Conservation (phyloP, 2,113 vertebrate species). For the Vireo altiloquus region DNA sequence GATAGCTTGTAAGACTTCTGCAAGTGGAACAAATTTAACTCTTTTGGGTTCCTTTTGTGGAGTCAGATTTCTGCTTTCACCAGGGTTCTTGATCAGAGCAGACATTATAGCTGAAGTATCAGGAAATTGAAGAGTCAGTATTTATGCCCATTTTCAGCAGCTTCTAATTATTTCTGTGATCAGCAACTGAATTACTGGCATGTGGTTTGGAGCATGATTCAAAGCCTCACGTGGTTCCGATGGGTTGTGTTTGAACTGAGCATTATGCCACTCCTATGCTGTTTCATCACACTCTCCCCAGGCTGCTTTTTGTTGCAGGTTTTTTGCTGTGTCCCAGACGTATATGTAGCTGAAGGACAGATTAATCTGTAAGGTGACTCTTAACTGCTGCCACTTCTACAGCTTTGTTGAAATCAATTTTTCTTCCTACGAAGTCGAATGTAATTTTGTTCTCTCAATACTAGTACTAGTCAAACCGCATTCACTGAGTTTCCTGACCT, state of each 20-base stretch:
- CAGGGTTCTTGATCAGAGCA: not conserved
- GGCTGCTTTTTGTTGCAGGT: not conserved
- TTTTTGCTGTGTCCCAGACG: not conserved
- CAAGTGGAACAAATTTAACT: not conserved
- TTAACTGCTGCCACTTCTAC: not conserved
- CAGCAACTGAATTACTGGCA: not conserved
- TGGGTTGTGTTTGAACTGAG: not conserved
- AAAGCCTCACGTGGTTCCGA: not conserved
- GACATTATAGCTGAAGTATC: not conserved
- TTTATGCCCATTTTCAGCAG: conserved; percentile 18
- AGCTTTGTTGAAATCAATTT: not conserved
- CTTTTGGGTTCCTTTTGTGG: not conserved
- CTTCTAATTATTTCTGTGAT: not conserved
- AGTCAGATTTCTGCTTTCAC: not conserved
- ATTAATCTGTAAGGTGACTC: not conserved
- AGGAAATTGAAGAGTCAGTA: not conserved
- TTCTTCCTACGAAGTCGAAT: not conserved
- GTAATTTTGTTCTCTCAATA: not conserved
- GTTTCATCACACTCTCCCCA: not conserved
- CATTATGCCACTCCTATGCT: fast-evolving
- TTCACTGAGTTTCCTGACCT: not conserved
- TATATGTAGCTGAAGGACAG: not conserved
- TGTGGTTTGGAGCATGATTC: not conserved
- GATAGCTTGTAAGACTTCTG: not conserved
- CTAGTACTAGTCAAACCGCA: not conserved